A percentile compares a stretch with the other conserved stretches of the same genome.
Evolutionary conservation across 1,140 invertebrate genomes (phyloP).

Genomic region (Drosophila ogumai): DNA sequence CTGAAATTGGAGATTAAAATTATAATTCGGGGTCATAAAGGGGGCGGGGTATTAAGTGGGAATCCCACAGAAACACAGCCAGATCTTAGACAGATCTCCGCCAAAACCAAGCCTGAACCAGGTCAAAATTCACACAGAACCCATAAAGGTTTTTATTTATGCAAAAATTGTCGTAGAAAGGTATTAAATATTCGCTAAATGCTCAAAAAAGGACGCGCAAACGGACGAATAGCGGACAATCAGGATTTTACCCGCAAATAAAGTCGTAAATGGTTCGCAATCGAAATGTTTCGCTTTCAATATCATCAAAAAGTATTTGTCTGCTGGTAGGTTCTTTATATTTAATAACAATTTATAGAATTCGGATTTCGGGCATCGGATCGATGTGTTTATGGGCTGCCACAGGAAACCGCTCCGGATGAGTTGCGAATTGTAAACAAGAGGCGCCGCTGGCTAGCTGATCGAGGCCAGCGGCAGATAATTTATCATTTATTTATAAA

Average conservation of each 20-base stretch:
- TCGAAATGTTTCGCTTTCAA: too few species aligned
- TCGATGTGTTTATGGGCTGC: conserved; percentile 36
- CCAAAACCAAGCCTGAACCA: background rate
- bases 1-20: background rate
- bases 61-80: background rate
- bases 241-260: too few species aligned
- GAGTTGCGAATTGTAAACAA: conserved; percentile 42
- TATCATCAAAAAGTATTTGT: too few species aligned
- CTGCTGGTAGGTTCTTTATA: too few species aligned
- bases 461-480: conserved; percentile 55
- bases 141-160: too few species aligned
- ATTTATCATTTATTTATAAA: conserved; percentile 81
- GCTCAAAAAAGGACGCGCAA: too few species aligned
- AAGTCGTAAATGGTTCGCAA: too few species aligned
- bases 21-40: background rate
- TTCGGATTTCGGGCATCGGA: conserved; percentile 3
- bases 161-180: too few species aligned
- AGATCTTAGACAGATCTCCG: background rate
- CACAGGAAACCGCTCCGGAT: conserved; percentile 22
- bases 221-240: too few species aligned
- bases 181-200: too few species aligned
- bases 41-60: accelerated
- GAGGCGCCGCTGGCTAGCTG: conserved; percentile 19
- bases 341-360: background rate
- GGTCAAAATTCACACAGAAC: background rate